Conservation (phyloP, 2,888 invertebrate species). For the Clistopyga incitator region DNA sequence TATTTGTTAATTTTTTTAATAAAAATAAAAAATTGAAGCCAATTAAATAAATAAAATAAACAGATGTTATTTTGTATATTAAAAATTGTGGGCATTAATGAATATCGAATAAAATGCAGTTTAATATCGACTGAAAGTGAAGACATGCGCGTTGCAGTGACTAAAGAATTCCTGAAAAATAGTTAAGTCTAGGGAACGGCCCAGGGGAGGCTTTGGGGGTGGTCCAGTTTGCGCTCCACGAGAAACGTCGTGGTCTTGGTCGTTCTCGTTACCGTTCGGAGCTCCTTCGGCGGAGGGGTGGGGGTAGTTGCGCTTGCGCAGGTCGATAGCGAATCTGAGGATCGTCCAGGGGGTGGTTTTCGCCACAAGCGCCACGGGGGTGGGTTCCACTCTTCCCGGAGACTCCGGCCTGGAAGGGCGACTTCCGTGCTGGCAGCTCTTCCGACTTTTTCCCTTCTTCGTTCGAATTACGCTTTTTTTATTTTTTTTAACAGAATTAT, state of each 20-base stretch:
- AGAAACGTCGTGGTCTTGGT: constrained; percentile 55
- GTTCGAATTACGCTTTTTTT: not conserved
- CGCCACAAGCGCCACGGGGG: constrained; percentile 34
- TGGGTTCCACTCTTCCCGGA: constrained; percentile 58
- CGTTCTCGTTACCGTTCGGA: constrained; percentile 62
- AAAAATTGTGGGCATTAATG: not conserved
- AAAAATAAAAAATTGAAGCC: not conserved
- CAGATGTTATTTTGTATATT: not conserved
- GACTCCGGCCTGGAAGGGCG: constrained; percentile 52
- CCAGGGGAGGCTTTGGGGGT: constrained; percentile 58
- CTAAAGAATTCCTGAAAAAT: constrained; percentile 43
- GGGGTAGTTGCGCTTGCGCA: constrained; percentile 70
- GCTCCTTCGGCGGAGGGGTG: constrained; percentile 54
- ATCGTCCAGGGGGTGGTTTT: constrained; percentile 60
- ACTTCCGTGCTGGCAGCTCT: constrained; percentile 20
- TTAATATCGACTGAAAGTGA: not conserved
- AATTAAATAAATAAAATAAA: not conserved
- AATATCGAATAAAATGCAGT: not conserved
- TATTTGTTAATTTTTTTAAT: too few species aligned
- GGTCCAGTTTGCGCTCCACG: constrained; percentile 59
- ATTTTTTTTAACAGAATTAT: not conserved
- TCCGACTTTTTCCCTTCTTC: constrained; percentile 12
- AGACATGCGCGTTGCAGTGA: constrained; percentile 8
- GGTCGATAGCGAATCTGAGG: constrained; percentile 69
- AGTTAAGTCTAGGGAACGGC: constrained; percentile 46